Evolutionary conservation across 2,797 vertebrate genomes (phyloP), one percentile per base, ranked within the genome.

Genomic region (Gymnothorax javanicus): DNA sequence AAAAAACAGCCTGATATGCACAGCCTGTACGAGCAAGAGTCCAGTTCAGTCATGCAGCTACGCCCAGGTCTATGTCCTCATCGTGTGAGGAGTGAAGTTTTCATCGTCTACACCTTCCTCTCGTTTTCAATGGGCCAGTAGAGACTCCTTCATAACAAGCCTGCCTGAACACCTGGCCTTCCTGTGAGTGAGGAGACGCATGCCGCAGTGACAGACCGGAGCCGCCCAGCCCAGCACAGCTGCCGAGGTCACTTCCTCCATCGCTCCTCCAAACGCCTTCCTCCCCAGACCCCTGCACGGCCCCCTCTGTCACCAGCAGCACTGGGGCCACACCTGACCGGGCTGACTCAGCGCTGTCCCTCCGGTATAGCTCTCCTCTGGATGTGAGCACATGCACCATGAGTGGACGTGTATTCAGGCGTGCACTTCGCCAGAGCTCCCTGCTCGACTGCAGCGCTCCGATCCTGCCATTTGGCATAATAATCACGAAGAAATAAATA

Each of bases 101-200:
- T 43, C 58, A 56, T 11, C 15, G 25, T 15, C 86, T 56, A 23
- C 43, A 23, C 73, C 9, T 52, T 64, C 69, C 7, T 43, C 23
- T 62, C 86, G 20, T 64, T 81, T 87, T 83, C 86, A 59, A 57
- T 73, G 86, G 71, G 84, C 25, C 58, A 71, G 52, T 52, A 56
- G 82, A 33, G 59, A 84, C 82, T 84, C 58, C 82, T 84, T 84
- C 0, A 17, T 62, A 60, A 57, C 27, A 62, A 64, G 27, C 43
- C 82, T 84, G 57, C 7, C 57, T 20, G 2, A 84, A 13, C 82
- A 20, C 82, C 86, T 57, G 58, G n/a, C 83, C 73, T 0, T 56
- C 71, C 71, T 43, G 9, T 43, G 62, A 73, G 25, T 50, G 12
- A 11, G 4, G 54, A 75, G 50, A 73, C 56, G 8, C 59, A 52